phyloP scores from a whole-genome alignment of 2,888 invertebrate species.

The Dasysyrphus tricinctus region DNA sequence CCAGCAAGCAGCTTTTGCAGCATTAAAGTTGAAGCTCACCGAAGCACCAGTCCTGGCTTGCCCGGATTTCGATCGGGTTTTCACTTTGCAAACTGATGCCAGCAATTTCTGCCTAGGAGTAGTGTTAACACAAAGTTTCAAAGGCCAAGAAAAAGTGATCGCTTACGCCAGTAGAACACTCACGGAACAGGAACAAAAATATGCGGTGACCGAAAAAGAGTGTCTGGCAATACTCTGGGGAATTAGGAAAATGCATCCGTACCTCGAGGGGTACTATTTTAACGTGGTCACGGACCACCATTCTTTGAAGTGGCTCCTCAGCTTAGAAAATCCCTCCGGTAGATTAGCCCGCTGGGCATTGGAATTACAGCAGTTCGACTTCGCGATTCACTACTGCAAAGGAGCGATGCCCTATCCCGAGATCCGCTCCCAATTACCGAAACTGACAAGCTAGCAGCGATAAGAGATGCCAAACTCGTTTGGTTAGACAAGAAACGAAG shows the following conservation, averaged over 20 bases:
- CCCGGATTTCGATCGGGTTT: not conserved
- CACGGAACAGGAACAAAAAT: not conserved
- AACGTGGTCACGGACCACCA: not conserved
- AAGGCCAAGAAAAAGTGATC: not conserved
- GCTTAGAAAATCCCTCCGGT: not conserved
- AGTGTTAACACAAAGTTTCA: too few species aligned
- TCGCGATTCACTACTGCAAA: too few species aligned
- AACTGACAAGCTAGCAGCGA: too few species aligned
- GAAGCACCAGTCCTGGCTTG: not conserved
- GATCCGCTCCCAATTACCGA: too few species aligned
- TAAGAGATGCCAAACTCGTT: too few species aligned
- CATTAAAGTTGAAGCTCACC: not conserved
- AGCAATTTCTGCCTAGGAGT: not conserved
- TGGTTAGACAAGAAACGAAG: too few species aligned
- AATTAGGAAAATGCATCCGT: too few species aligned
- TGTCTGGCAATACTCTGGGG: not conserved
- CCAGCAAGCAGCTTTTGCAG: not conserved
- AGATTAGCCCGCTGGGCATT: not conserved
- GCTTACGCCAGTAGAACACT: not conserved
- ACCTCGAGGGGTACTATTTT: not conserved
- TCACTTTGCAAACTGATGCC: not conserved
- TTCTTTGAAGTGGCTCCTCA: not conserved
- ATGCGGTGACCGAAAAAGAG: not conserved
- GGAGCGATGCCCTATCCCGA: too few species aligned
- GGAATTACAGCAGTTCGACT: too few species aligned